These are phyloP conservation scores for Psephotus haematonotus DNA, from an alignment of 2,113 vertebrate species.

Conservation along the genomic window DNA sequence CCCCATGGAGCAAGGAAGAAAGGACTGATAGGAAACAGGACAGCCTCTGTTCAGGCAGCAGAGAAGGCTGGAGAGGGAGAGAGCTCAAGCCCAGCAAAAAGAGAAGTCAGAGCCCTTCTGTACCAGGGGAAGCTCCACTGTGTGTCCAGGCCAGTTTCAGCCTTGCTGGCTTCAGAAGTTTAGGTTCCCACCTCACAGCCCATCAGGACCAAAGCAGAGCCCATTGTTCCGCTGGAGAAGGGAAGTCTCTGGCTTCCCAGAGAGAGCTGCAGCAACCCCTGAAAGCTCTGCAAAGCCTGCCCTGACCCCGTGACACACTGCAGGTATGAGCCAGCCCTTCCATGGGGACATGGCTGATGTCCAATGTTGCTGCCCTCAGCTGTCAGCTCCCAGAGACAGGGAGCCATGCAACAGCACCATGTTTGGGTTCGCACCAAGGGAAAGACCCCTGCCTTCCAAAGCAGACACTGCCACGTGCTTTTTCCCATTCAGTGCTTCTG, in stretches of 20 bases:
- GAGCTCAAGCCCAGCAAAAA: neutral
- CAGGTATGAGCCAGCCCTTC: neutral
- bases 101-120: neutral
- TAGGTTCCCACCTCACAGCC: neutral
- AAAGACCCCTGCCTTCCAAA: neutral
- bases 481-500: neutral
- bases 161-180: neutral
- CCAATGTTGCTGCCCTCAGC: neutral
- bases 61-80: neutral
- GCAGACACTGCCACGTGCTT: neutral
- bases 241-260: neutral
- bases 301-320: neutral
- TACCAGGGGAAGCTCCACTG: neutral
- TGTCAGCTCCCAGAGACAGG: neutral
- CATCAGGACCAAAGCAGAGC: neutral
- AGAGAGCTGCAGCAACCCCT: fast-evolving
- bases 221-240: neutral
- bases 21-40: fast-evolving
- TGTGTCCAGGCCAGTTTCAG: neutral
- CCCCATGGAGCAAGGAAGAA: neutral
- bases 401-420: neutral
- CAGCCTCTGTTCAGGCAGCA: neutral
- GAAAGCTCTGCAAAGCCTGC: neutral
- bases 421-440: neutral
- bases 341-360: neutral